phyloP scores from a whole-genome alignment of 2,888 invertebrate genomes.

The Resseliella maxima region DNA sequence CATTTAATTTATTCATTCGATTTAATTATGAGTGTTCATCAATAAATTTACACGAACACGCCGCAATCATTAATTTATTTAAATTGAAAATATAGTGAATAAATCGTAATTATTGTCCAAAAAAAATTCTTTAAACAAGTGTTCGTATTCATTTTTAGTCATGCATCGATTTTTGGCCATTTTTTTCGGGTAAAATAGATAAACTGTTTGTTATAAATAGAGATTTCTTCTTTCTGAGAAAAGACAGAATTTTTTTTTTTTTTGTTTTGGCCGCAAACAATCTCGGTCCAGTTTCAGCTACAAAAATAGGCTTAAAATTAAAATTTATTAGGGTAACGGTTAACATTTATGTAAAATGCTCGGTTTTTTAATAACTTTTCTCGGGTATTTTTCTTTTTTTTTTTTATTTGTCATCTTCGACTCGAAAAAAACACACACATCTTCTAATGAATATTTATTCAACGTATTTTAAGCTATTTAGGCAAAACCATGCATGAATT shows the following conservation, averaged over 20 bases:
- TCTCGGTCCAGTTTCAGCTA: neutral
- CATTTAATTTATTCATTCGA: slow-evolving; percentile 53
- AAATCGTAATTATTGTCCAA: slow-evolving; percentile 12
- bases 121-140: slow-evolving; percentile 3
- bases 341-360: neutral
- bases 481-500: neutral
- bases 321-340: neutral
- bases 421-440: neutral
- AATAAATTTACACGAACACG: slow-evolving; percentile 21
- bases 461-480: neutral
- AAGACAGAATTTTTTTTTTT: too few relatives aligned
- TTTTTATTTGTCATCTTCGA: neutral
- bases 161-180: too few relatives aligned
- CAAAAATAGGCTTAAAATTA: neutral
- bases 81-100: slow-evolving; percentile 7
- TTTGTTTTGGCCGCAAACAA: too few relatives aligned
- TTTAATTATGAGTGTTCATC: slow-evolving; percentile 44
- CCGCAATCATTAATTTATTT: neutral
- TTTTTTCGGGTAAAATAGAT: too few relatives aligned
- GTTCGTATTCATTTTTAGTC: neutral
- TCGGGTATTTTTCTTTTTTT: neutral
- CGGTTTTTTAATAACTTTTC: neutral
- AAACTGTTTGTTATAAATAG: too few relatives aligned
- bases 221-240: too few relatives aligned
- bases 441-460: slow-evolving; percentile 35